Conservation (phyloP, 2,888 invertebrate genomes). For the Pelosia muscerda region DNA sequence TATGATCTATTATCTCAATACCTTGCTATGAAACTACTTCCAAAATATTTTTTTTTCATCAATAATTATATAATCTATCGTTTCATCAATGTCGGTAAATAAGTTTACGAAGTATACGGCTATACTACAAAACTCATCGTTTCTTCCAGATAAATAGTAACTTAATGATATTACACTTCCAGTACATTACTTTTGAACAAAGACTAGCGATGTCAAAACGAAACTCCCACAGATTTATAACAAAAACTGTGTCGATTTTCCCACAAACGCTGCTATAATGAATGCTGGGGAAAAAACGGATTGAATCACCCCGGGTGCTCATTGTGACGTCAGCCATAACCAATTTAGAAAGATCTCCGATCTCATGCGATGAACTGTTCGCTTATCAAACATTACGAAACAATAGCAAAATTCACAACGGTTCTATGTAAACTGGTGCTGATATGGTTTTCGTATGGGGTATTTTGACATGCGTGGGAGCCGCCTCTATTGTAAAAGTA, state of each 20-base stretch:
- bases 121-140: slow-evolving; percentile 36
- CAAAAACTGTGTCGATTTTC: slow-evolving; percentile 82
- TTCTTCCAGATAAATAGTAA: slow-evolving; percentile 36
- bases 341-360: slow-evolving; percentile 59
- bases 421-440: slow-evolving; percentile 58
- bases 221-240: slow-evolving; percentile 84
- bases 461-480: slow-evolving; percentile 86
- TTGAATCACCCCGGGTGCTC: slow-evolving; percentile 71
- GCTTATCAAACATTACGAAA: slow-evolving; percentile 15
- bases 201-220: slow-evolving; percentile 72
- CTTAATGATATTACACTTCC: slow-evolving; percentile 33
- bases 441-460: slow-evolving; percentile 65
- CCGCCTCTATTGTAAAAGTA: slow-evolving; percentile 80
- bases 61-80: no score
- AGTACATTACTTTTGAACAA: slow-evolving; percentile 59
- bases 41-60: no score
- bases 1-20: no score
- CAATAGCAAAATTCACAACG: slow-evolving; percentile 35
- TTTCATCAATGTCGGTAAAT: background rate
- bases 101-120: background rate
- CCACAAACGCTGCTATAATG: slow-evolving; percentile 80
- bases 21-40: no score
- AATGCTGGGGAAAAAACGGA: slow-evolving; percentile 77
- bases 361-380: slow-evolving; percentile 22
- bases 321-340: slow-evolving; percentile 69